Conservation (phyloP, 2,113 vertebrate genomes). For the Sarotherodon lohbergeri region DNA sequence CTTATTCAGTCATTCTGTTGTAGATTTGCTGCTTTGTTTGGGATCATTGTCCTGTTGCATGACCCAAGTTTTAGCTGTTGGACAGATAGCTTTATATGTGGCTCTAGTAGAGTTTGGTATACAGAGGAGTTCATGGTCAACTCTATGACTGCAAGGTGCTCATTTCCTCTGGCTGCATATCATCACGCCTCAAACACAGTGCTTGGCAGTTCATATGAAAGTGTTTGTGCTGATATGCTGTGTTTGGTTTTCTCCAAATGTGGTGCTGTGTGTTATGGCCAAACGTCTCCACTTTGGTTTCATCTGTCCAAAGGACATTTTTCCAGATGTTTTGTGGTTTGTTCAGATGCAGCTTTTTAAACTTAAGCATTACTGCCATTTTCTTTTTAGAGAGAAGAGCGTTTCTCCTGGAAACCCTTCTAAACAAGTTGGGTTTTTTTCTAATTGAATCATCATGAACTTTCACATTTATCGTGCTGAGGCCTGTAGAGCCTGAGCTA, state of each 20-base stretch:
- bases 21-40: neutral
- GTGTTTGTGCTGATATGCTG: neutral
- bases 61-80: neutral
- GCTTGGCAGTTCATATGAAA: neutral
- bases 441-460: neutral
- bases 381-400: neutral
- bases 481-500: neutral
- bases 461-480: neutral
- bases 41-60: neutral
- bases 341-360: neutral
- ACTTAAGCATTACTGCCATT: neutral
- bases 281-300: neutral
- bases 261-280: neutral
- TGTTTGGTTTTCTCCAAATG: neutral
- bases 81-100: neutral
- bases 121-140: neutral
- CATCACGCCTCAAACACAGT: neutral
- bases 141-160: neutral
- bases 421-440: fast-evolving
- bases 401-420: neutral
- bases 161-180: neutral
- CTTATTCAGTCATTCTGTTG: neutral
- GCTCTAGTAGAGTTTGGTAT: neutral
- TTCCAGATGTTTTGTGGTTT: neutral
- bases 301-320: neutral